Evolutionary conservation across 2,888 invertebrate species (phyloP), one percentile per base, ranked within the genome.

Genomic region (Odontocolon sp.): DNA sequence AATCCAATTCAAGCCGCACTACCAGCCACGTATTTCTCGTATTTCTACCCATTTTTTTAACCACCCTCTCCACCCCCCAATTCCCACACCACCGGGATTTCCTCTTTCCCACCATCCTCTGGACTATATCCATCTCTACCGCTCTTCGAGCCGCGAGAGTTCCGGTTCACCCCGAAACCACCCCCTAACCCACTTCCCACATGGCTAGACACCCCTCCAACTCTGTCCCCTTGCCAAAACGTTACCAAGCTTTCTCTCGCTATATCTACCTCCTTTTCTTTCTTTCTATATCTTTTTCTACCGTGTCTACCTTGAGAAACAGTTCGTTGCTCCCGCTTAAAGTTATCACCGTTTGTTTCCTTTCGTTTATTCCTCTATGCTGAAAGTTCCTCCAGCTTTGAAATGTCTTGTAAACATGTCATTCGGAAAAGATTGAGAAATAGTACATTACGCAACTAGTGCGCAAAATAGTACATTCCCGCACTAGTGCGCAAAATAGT

Each of bases 1-100:
- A 84, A 84, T 86, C 83, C 87, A 87, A 88, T 88, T 85, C 83
- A 80, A 75, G 76, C 83, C 77, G 84, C 85, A 85, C 70, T 84
- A 80, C 67, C 21, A 21, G 64, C 69, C 74, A 23, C 42, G 63
- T 33, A 68, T 64, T 72, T 68, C 9, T 14, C 72, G 50, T 38
- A 57, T 68, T 67, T 68, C 64, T 21, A 56, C 14, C 42, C 26
- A 11, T 40, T 70, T 64, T 73, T 70, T 67, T n/a, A n/a, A n/a
- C n/a, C n/a, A n/a, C n/a, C 64, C 57, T 63, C 52, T 57, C 28
- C 40, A 9, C 21, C 16, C 47, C 36, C 40, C 54, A 23, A 21
- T 31, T 63, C 70, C 14, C 54, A n/a, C 33, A 18, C 36, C n/a
- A n/a, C n/a, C n/a, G 70, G 31, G 31, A 52, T 33, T 70, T 70